Evolutionary conservation across 2,888 invertebrate genomes (phyloP).

Genomic region (Hypomecis punctinalis): DNA sequence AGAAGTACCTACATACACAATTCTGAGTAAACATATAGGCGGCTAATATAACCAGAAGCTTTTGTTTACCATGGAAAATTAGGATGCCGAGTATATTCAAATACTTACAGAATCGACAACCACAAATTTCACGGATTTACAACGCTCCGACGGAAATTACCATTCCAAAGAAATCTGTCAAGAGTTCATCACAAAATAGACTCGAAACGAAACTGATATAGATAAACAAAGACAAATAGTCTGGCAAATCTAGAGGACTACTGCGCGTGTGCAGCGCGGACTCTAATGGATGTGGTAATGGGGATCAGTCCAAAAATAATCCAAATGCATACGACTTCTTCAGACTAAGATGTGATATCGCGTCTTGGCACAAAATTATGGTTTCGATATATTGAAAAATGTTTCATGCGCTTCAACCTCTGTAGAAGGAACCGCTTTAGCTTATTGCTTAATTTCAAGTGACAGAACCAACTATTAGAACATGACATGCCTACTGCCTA

Average conservation of each 20-base stretch:
- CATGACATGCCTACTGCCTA: no score
- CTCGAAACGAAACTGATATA: constrained; percentile 35
- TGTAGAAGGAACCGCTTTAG: no score
- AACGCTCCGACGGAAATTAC: constrained; percentile 4
- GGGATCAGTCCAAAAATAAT: constrained; percentile 69
- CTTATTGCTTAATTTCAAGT: no score
- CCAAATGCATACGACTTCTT: constrained; percentile 40
- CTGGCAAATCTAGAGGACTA: constrained; percentile 43
- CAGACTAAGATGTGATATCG: neutral
- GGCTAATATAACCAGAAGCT: neutral
- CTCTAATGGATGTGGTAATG: constrained; percentile 58
- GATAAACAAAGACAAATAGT: constrained; percentile 43
- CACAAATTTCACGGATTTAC: constrained; percentile 9
- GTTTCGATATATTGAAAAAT: no score
- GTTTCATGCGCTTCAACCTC: no score
- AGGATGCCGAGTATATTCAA: neutral
- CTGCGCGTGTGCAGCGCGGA: constrained; percentile 28
- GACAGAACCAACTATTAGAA: no score
- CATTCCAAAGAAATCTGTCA: constrained; percentile 15
- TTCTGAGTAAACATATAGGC: neutral
- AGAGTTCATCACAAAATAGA: constrained; percentile 11
- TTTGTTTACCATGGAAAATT: neutral
- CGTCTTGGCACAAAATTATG: no score
- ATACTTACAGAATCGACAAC: constrained; percentile 10
- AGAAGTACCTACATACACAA: neutral